A percentile compares a stretch with the other conserved stretches of the same genome.
Conservation (phyloP, 2,113 vertebrate genomes). For the Chrysemys picta region DNA sequence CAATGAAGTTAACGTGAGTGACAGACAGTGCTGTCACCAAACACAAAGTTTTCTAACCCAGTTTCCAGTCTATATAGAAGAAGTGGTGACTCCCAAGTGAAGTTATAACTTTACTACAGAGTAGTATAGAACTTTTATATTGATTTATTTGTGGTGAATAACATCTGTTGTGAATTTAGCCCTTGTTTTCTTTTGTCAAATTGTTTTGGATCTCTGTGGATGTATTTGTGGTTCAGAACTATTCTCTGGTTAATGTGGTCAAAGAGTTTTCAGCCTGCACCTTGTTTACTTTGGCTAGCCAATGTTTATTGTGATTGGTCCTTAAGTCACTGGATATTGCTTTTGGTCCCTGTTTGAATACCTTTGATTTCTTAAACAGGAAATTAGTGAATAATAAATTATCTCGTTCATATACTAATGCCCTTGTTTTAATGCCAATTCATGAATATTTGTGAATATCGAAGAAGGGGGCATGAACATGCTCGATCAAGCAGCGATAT, state of each 20-base stretch:
- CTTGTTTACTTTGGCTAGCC: not conserved
- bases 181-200: not conserved
- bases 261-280: not conserved
- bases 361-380: not conserved
- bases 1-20: not conserved
- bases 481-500: accelerated
- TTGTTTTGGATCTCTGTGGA: not conserved
- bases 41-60: not conserved
- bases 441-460: not conserved
- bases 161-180: not conserved
- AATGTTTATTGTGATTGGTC: not conserved
- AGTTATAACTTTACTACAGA: not conserved
- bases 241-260: not conserved
- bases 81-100: not conserved
- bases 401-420: not conserved
- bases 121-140: not conserved
- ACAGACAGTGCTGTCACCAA: not conserved
- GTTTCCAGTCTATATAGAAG: not conserved
- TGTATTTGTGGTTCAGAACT: not conserved
- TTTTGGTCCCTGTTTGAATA: not conserved
- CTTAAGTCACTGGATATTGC: not conserved
- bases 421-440: not conserved
- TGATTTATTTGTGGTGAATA: not conserved
- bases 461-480: not conserved
- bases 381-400: not conserved